Evolutionary conservation across 2,113 vertebrate species (phyloP).

Genomic region (Sigmodon hispidus): DNA sequence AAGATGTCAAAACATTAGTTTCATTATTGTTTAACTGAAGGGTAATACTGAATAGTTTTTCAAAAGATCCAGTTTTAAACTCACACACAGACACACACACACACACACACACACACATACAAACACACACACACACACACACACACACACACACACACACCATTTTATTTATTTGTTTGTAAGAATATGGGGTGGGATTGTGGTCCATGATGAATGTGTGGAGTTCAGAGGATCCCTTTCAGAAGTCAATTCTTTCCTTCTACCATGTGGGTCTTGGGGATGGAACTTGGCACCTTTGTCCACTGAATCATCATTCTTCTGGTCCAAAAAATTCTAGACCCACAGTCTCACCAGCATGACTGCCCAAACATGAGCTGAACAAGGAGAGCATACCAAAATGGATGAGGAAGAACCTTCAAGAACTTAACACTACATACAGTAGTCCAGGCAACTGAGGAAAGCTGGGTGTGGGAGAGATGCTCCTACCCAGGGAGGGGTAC

Average conservation of each 20-base stretch:
- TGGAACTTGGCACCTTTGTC: too few relatives aligned
- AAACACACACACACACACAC: neutral
- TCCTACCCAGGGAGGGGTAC: neutral
- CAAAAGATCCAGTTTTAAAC: neutral
- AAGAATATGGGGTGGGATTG: neutral
- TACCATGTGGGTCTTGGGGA: too few relatives aligned
- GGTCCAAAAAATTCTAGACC: neutral
- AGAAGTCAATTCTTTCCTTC: neutral
- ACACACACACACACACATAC: neutral
- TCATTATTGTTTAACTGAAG: constrained; percentile 33
- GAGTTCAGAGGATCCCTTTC: neutral
- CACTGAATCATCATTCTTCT: neutral
- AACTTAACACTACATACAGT: neutral
- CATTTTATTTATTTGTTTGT: neutral
- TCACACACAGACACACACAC: too few relatives aligned
- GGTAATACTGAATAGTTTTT: neutral
- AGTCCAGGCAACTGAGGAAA: neutral
- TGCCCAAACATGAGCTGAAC: neutral
- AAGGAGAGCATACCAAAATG: neutral
- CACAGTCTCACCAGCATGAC: neutral
- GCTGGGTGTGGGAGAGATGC: too few relatives aligned
- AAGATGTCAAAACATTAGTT: neutral
- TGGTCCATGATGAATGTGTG: neutral
- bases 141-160: neutral
- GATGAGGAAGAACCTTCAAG: neutral